phyloP scores from a whole-genome alignment of 2,797 vertebrate species.

The Chrysolophus pictus region DNA sequence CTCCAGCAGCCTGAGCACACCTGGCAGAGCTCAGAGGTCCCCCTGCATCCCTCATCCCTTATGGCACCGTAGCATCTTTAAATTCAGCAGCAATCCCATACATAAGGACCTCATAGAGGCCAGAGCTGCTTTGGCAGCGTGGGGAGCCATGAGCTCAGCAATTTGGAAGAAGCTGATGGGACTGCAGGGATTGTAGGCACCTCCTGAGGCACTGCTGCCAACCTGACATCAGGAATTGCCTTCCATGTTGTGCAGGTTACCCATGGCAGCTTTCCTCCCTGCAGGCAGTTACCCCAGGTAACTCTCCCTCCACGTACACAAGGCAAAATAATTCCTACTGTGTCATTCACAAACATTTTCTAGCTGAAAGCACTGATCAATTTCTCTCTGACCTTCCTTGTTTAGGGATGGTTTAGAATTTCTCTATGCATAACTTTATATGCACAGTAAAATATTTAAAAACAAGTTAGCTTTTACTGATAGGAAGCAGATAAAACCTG shows the following conservation, averaged over 20 bases:
- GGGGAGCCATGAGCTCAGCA: not conserved
- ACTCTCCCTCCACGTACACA: not conserved
- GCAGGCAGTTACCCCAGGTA: not conserved
- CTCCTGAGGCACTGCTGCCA: not conserved
- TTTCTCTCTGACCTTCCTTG: not conserved
- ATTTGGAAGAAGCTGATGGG: not conserved
- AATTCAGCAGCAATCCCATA: not conserved
- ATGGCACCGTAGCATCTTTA: not conserved
- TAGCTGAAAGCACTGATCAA: not conserved
- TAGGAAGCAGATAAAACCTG: not conserved
- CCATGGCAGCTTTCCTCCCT: not conserved
- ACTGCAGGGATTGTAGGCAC: not conserved
- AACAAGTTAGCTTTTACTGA: not conserved
- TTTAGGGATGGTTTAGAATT: not conserved
- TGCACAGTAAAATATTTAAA: not conserved
- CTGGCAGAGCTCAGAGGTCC: not conserved
- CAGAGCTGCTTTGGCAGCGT: not conserved
- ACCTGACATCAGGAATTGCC: not conserved
- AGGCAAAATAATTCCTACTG: not conserved
- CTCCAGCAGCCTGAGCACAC: not conserved
- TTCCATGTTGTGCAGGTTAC: not conserved
- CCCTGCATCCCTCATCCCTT: not conserved
- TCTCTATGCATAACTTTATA: not conserved
- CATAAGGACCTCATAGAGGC: not conserved
- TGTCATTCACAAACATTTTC: slow-evolving; percentile 14